phyloP scores from a whole-genome alignment of 1,140 invertebrate genomes.

The fruit fly (Drosophila melanogaster) region Release_6_plus_ISO1_MT NT_037436.4:3841501-3842000 shows the following conservation, averaged over 20 bases:
- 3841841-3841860: slow-evolving; percentile 35
- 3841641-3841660: slow-evolving; percentile 60
- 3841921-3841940: slow-evolving; percentile 71
- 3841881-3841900: slow-evolving; percentile 11
- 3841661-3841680: slow-evolving; percentile 62
- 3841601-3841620: slow-evolving; percentile 49
- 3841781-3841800: slow-evolving; percentile 59
- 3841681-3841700: slow-evolving; percentile 53
- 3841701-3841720: slow-evolving; percentile 43
- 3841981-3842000: slow-evolving; percentile 48
- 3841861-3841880: not conserved
- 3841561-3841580: slow-evolving; percentile 24
- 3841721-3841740: slow-evolving; percentile 77
- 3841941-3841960: slow-evolving; percentile 81
- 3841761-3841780: slow-evolving; percentile 9
- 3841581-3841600: slow-evolving; percentile 16
- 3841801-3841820: slow-evolving; percentile 49
- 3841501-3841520: not conserved
- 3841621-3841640: slow-evolving; percentile 67
- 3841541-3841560: slow-evolving; percentile 5
- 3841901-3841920: slow-evolving; percentile 27
- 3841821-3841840: slow-evolving; percentile 73
- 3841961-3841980: slow-evolving; percentile 71
- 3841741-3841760: slow-evolving; percentile 71
- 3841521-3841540: not conserved